Evolutionary conservation across 2,888 invertebrate species (phyloP).

Genomic region (Amblyteles armatorius): DNA sequence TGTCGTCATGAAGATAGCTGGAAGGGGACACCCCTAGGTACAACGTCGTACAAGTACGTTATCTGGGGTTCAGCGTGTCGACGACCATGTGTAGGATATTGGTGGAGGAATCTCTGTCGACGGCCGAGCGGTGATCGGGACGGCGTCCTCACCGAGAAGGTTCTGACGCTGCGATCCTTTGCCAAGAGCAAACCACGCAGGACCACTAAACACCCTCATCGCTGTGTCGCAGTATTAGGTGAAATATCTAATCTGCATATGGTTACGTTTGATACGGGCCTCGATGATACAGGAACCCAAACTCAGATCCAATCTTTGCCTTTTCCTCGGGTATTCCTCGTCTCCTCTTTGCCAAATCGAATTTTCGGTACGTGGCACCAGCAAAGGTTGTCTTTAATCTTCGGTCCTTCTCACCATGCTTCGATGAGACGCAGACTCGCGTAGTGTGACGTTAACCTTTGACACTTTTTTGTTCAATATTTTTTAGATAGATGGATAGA

Average conservation of each 20-base stretch:
- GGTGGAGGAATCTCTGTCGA: conserved; percentile 32
- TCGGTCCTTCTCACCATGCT: conserved; percentile 47
- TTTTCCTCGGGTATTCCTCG: conserved; percentile 27
- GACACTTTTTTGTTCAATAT: conserved; percentile 39
- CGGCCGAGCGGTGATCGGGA: conserved; percentile 45
- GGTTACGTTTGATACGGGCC: conserved; percentile 77
- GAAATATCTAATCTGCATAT: conserved; percentile 81
- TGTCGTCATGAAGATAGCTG: conserved; percentile 77
- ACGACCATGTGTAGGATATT: conserved; percentile 39
- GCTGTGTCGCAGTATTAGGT: conserved; percentile 72
- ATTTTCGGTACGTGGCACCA: conserved; percentile 38
- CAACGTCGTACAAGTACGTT: conserved; percentile 27
- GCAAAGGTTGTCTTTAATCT: conserved; percentile 57
- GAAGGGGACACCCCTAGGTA: neutral
- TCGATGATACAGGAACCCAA: conserved; percentile 32
- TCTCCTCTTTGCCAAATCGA: conserved; percentile 43
- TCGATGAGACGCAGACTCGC: conserved; percentile 43
- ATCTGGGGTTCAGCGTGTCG: conserved; percentile 27
- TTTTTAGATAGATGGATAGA: neutral
- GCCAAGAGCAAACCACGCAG: conserved; percentile 55
- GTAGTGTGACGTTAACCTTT: conserved; percentile 38
- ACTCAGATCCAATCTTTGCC: conserved; percentile 44
- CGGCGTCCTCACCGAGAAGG: conserved; percentile 35
- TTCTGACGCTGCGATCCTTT: conserved; percentile 74
- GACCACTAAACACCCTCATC: conserved; percentile 53